Evolutionary conservation across 2,888 invertebrate species (phyloP).

Genomic region (Augochlorella aurata): DNA sequence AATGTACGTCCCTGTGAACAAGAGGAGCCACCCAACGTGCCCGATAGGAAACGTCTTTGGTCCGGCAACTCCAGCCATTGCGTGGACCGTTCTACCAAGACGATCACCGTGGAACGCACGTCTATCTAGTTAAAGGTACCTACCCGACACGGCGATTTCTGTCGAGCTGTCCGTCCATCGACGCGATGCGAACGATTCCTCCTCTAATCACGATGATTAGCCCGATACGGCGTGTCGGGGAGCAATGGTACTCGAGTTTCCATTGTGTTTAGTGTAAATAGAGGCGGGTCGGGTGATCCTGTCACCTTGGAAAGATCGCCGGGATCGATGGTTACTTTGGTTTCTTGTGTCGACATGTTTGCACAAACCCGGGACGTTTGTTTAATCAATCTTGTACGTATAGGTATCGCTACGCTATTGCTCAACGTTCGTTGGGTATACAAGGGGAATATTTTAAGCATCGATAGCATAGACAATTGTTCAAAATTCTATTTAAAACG

Average conservation of each 20-base stretch:
- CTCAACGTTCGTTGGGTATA: no score
- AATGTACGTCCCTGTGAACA: slow-evolving; percentile 69
- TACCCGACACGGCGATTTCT: slow-evolving; percentile 63
- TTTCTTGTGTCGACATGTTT: neutral
- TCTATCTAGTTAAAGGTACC: slow-evolving; percentile 65
- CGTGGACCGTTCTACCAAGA: slow-evolving; percentile 45
- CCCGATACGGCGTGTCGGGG: slow-evolving; percentile 22
- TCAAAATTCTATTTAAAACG: no score
- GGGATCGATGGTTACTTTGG: neutral
- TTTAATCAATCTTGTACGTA: no score
- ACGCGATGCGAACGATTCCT: slow-evolving; percentile 54
- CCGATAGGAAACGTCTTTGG: slow-evolving; percentile 61
- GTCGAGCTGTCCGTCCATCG: slow-evolving; percentile 67
- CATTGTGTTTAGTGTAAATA: slow-evolving; percentile 37
- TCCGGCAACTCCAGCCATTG: slow-evolving; percentile 19
- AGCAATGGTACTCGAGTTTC: slow-evolving; percentile 20
- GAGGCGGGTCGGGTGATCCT: neutral
- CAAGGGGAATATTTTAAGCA: no score
- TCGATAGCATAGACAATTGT: no score
- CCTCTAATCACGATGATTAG: slow-evolving; percentile 58
- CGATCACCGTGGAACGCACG: slow-evolving; percentile 40
- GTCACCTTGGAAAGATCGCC: neutral
- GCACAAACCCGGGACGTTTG: no score
- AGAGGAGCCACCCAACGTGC: slow-evolving; percentile 68
- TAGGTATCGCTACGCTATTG: no score